These are phyloP conservation scores for Synanthedon andrenaeformis DNA, from an alignment of 2,888 invertebrate genomes.

Conservation along the genomic window DNA sequence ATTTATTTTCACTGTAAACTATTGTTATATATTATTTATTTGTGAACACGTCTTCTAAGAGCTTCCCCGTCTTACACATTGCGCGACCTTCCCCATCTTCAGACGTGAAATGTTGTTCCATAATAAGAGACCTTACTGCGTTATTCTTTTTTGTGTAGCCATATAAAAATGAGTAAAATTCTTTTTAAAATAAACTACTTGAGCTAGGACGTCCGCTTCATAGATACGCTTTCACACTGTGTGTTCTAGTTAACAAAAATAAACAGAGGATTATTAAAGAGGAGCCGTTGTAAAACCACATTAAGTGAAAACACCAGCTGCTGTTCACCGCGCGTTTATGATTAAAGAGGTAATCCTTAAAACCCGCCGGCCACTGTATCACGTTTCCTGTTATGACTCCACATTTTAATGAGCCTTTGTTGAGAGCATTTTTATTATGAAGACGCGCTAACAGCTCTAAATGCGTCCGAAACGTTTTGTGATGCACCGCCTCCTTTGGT, in stretches of 20 bases:
- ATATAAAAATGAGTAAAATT: background rate
- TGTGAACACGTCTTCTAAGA: no score
- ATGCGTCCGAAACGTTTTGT: constrained; percentile 20
- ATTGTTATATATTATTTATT: no score
- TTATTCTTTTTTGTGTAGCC: no score
- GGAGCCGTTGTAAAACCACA: constrained; percentile 59
- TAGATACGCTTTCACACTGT: constrained; percentile 22
- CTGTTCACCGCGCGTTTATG: constrained; percentile 55
- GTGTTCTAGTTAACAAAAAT: constrained; percentile 57
- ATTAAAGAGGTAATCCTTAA: constrained; percentile 56
- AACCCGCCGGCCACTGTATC: constrained; percentile 53
- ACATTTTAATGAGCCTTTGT: constrained; percentile 63
- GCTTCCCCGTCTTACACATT: no score
- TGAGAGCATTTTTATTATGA: constrained; percentile 47
- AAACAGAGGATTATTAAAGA: constrained; percentile 65
- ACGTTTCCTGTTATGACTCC: constrained; percentile 68
- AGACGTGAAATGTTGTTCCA: no score
- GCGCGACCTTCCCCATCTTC: no score
- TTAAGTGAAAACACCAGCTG: constrained; percentile 62
- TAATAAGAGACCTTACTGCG: no score
- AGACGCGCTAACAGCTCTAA: constrained; percentile 49
- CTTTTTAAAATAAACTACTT: constrained; percentile 8
- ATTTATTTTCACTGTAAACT: no score
- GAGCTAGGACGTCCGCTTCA: constrained; percentile 8
- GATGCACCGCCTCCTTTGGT: constrained; percentile 22